Conservation (phyloP, 2,888 invertebrate genomes). For the Unio delphinus region DNA sequence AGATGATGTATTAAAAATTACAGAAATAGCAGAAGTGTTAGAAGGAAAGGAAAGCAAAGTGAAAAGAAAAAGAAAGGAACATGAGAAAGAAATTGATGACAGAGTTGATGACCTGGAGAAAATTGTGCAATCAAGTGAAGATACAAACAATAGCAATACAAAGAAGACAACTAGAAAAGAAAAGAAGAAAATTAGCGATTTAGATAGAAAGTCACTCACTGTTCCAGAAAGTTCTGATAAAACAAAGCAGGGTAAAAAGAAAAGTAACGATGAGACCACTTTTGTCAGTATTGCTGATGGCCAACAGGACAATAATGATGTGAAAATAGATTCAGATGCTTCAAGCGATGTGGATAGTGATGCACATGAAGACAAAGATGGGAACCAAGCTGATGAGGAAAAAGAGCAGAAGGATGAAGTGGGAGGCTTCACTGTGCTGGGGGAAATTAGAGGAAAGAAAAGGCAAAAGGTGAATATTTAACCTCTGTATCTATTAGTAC, state of each 20-base stretch:
- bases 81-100: background rate
- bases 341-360: background rate
- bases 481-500: background rate
- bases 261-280: background rate
- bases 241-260: too few relatives aligned
- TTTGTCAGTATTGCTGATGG: background rate
- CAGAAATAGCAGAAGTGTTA: background rate
- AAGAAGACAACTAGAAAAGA: background rate
- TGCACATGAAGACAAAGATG: conserved; percentile 9
- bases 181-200: background rate
- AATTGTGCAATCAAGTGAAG: conserved; percentile 4
- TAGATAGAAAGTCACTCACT: too few relatives aligned
- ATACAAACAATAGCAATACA: conserved; percentile 4
- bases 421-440: conserved; percentile 80
- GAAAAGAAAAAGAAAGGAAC: background rate
- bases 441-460: conserved; percentile 75
- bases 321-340: background rate
- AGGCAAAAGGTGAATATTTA: conserved; percentile 54
- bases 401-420: conserved; percentile 44
- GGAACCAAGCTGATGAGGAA: conserved; percentile 23
- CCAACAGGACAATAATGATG: background rate
- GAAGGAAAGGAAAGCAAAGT: conserved; percentile 2
- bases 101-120: background rate
- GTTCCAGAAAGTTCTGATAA: too few relatives aligned
- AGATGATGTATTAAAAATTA: too few relatives aligned